Evolutionary conservation across 2,113 vertebrate species (phyloP).

Genomic region (Rattus norvegicus): DNA sequence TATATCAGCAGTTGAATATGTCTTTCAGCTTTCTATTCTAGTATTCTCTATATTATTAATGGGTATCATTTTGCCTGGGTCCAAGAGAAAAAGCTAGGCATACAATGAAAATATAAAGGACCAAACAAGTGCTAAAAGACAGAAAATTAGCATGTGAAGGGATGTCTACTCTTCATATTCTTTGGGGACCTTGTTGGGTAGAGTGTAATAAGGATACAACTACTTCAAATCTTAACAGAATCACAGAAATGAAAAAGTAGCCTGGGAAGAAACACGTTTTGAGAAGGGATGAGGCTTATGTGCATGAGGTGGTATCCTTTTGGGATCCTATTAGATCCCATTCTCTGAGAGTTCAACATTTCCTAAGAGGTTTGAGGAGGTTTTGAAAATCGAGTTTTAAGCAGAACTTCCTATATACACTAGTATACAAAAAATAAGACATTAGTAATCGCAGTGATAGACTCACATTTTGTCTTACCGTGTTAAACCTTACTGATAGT

Average conservation of each 20-base stretch:
- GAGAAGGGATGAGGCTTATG: neutral
- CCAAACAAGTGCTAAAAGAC: neutral
- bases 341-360: neutral
- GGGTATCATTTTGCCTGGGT: neutral
- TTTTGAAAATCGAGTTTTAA: neutral
- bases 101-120: constrained; percentile 36
- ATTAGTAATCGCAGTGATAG: neutral
- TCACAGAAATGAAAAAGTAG: no score
- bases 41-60: neutral
- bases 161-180: neutral
- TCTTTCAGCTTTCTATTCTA: constrained; percentile 26
- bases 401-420: neutral
- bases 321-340: neutral
- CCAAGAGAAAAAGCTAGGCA: neutral
- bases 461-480: constrained; percentile 5
- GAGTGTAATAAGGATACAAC: neutral
- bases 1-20: neutral
- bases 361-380: neutral
- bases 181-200: neutral
- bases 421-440: neutral
- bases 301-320: neutral
- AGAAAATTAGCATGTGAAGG: neutral
- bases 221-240: neutral
- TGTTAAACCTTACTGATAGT: neutral
- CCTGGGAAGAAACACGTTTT: neutral